A percentile compares a stretch with the other conserved stretches of the same genome.
These are phyloP conservation scores for Strongylocentrotus purpuratus DNA, from an alignment of 35 echinoderm and acorn worm genomes.

Conservation along the genomic window DNA sequence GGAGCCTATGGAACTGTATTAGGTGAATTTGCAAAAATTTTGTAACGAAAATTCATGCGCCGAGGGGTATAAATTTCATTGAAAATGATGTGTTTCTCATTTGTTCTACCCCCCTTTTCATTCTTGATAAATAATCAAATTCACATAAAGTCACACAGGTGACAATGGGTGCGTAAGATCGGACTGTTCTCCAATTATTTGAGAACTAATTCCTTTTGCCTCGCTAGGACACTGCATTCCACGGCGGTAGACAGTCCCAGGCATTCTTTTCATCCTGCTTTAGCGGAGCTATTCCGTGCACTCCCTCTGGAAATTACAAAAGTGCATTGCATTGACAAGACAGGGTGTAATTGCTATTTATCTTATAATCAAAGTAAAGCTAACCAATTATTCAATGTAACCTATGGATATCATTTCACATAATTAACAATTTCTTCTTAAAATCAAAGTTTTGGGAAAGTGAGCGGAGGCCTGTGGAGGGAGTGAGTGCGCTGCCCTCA, in stretches of 20 bases:
- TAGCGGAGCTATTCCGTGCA: constrained; percentile 88
- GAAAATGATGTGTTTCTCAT: constrained; percentile 38
- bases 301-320: constrained; percentile 45
- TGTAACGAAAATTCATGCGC: constrained; percentile 87
- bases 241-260: constrained; percentile 97
- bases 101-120: constrained; percentile 69
- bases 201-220: constrained; percentile 99
- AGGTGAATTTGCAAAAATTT: constrained; percentile 63
- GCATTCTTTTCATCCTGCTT: constrained; percentile 99
- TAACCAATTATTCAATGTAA: neutral
- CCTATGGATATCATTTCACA: neutral
- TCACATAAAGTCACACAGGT: constrained; percentile 91
- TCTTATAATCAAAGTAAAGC: neutral
- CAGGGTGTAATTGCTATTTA: neutral
- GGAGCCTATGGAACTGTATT: constrained; percentile 52
- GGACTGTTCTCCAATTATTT: constrained; percentile 99
- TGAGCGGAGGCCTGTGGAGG: constrained; percentile 44
- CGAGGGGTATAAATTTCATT: constrained; percentile 53
- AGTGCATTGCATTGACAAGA: neutral
- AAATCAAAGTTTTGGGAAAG: constrained; percentile 13
- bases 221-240: constrained; percentile 99
- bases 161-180: constrained; percentile 98
- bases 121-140: constrained; percentile 79
- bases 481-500: constrained; percentile 89
- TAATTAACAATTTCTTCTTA: constrained; percentile 10